Percentiles rank a stretch among this genome's conserved stretches.
Conservation (phyloP, 2,888 invertebrate genomes). For the Galerucella pusilla region DNA sequence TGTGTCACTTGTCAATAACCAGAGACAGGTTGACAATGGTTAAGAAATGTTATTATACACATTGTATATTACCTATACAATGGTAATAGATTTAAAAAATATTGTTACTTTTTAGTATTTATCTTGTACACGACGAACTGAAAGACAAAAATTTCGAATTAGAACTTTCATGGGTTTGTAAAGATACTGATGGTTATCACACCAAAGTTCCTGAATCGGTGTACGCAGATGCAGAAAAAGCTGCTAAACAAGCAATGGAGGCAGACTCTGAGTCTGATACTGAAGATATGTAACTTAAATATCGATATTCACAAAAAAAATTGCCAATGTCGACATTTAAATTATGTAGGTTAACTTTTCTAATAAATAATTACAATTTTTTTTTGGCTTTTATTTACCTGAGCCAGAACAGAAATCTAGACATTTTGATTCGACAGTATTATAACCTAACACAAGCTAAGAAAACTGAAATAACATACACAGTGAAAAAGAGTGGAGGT, state of each 20-base stretch:
- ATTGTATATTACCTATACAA: too few species aligned
- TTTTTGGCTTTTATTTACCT: background rate
- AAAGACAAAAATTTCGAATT: conserved; percentile 97
- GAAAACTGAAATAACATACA: too few species aligned
- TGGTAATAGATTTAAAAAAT: too few species aligned
- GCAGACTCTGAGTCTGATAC: conserved; percentile 89
- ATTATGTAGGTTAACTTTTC: conserved; percentile 1
- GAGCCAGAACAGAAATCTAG: too few species aligned
- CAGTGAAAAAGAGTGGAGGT: too few species aligned
- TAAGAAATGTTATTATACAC: too few species aligned
- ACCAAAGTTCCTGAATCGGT: conserved; percentile 81
- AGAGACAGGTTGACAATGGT: too few species aligned
- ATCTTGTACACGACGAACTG: conserved; percentile 90
- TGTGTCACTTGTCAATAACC: too few species aligned
- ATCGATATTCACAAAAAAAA: background rate
- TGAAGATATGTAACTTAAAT: conserved; percentile 72
- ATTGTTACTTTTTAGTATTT: conserved; percentile 72
- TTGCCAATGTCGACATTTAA: background rate
- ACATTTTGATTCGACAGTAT: too few species aligned
- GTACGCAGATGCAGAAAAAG: conserved; percentile 85
- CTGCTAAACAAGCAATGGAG: conserved; percentile 88
- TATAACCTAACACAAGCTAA: too few species aligned
- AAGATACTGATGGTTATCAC: conserved; percentile 82
- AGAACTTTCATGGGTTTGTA: conserved; percentile 94
- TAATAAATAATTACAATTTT: background rate